phyloP scores from a whole-genome alignment of 2,113 vertebrate species.

The Steatornis caripensis region DNA sequence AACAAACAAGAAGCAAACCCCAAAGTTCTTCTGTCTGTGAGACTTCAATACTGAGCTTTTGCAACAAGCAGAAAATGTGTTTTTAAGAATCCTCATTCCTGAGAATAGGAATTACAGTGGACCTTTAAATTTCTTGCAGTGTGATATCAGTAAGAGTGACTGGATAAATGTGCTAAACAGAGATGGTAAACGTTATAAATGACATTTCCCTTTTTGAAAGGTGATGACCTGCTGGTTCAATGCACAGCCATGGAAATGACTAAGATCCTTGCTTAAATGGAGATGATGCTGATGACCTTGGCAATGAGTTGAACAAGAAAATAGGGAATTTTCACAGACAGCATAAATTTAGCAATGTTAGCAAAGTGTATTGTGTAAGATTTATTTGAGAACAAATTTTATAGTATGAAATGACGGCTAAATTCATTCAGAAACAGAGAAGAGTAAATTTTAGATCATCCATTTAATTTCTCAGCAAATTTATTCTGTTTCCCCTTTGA shows the following conservation, averaged over 20 bases:
- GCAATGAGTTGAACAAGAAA: neutral
- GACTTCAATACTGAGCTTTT: conserved; percentile 49
- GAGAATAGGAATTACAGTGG: conserved; percentile 8
- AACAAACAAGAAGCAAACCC: neutral
- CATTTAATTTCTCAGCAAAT: neutral
- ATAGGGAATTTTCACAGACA: neutral
- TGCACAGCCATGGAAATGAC: neutral
- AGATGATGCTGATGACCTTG: neutral
- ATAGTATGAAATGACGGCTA: neutral
- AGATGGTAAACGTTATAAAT: neutral
- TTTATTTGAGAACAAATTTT: neutral
- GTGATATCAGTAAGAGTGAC: neutral
- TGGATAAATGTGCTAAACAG: conserved; percentile 20
- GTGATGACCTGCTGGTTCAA: neutral
- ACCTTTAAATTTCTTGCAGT: conserved; percentile 27
- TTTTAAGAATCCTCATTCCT: conserved; percentile 24
- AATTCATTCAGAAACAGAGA: neutral
- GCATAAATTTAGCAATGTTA: neutral
- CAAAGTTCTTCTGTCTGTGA: neutral
- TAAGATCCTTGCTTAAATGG: neutral
- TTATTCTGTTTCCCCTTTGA: neutral
- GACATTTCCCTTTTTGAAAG: conserved; percentile 2
- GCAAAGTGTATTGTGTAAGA: neutral
- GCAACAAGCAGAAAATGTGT: conserved; percentile 45
- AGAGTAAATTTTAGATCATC: neutral